Base-by-base conservation (phyloP, 2,113 vertebrate genomes). In the Trematocara unimaculatum region DNA sequence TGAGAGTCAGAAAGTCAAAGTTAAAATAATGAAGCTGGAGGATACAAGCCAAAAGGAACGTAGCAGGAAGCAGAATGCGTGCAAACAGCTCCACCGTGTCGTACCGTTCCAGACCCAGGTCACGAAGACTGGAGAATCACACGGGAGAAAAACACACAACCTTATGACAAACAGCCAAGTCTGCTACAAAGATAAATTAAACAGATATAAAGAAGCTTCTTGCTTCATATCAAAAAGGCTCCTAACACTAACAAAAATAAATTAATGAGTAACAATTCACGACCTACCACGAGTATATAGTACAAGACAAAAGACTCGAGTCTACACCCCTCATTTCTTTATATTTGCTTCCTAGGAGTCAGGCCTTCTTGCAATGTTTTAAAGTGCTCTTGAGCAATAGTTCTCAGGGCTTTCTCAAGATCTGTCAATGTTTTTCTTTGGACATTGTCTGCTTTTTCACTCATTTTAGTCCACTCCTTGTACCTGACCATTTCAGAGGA, bases 11-110 rank as follows among this genome's bases (percentile, higher is more conserved):
- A 88, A 97, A 97, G 90, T 96, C 97, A 1, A 93, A 77, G 83
- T 97, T 95, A 90, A 96, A 97, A 93, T 97, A 96, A 88, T 96
- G 96, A 77, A 97, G 92, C 80, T 96, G 97, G 42, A 97, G 95
- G 83, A 97, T 96, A 58, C 96, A 95, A 33, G 95, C 96, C 91
- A 96, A 85, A 6, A 97, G 96, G 58, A 96, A 97, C 4, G 88
- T 85, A 4, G 97, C 96, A 5, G 97, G 97, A 81, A 96, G 94
- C 9, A 94, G 90, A 79, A 96, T 96, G 8, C 95, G 93, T 1
- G 97, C 95, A 89, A 96, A 97, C 49, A 96, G 93, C 81, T 96
- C 96, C 67, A 93, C 94, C 0, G 87, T 94, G 26, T 91, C 91
- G 6, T 92, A 97, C 13, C 91, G 92, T 54, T 97, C 96, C 88